A percentile compares a stretch with the other conserved stretches of the same genome.
Conservation (phyloP, 23 tunicate genomes). For the Styela plicata region DNA sequence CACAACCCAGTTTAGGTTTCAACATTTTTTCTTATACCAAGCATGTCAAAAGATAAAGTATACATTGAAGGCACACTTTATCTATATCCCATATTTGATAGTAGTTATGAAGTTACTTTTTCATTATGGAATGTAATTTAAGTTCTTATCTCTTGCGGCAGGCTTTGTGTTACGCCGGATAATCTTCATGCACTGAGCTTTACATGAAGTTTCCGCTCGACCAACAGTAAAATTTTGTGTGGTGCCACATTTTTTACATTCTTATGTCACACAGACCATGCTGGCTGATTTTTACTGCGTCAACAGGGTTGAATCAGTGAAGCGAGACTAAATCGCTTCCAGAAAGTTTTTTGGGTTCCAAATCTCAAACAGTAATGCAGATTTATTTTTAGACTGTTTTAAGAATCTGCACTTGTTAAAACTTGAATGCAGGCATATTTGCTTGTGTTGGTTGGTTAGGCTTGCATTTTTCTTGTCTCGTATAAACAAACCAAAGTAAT, state of each 20-base stretch:
- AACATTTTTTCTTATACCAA: no score
- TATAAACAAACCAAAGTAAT: not conserved
- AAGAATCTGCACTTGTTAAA: not conserved
- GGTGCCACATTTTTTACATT: not conserved
- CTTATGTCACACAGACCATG: not conserved
- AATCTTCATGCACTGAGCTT: not conserved
- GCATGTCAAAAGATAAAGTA: no score
- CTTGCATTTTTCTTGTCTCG: not conserved
- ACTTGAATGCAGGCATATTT: no score
- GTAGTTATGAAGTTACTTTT: no score
- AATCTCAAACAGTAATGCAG: not conserved
- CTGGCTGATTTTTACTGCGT: not conserved
- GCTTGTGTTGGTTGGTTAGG: no score
- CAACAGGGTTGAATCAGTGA: not conserved
- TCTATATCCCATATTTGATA: no score
- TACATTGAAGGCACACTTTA: no score
- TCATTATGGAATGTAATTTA: not conserved
- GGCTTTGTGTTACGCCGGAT: not conserved
- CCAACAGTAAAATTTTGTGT: not conserved
- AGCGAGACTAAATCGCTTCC: not conserved
- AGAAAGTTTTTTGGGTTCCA: not conserved
- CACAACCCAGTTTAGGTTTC: no score
- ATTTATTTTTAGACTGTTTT: no score
- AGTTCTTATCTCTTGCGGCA: not conserved
- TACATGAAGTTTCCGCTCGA: not conserved